Percentiles rank a stretch among this genome's conserved stretches.
Evolutionary conservation across 2,797 vertebrate genomes (phyloP).

Genomic region (Salmo trutta): DNA sequence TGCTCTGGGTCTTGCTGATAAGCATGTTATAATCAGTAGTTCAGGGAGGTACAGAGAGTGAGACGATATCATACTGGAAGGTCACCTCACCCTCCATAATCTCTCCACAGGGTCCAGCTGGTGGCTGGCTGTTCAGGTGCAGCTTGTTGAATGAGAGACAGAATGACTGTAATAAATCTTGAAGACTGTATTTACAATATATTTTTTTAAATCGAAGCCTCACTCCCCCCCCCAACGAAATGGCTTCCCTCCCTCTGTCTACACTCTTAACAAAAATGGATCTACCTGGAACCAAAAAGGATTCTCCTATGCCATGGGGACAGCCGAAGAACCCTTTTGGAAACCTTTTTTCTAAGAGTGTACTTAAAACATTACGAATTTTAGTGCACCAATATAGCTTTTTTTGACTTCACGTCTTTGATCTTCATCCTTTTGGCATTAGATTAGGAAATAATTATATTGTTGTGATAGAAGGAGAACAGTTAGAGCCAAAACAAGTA

Average conservation of each 20-base stretch:
- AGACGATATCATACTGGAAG: slow-evolving; percentile 45
- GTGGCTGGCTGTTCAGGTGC: slow-evolving; percentile 42
- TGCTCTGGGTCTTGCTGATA: slow-evolving; percentile 45
- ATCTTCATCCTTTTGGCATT: no score
- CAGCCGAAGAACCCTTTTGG: no score
- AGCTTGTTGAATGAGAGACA: slow-evolving; percentile 23
- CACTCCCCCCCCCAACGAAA: neutral
- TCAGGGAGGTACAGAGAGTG: slow-evolving; percentile 40
- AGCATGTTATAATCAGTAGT: slow-evolving; percentile 57
- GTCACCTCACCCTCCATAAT: slow-evolving; percentile 54
- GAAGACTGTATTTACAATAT: slow-evolving; percentile 41
- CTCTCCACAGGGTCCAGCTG: slow-evolving; percentile 25
- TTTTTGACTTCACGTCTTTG: no score
- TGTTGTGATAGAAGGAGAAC: no score
- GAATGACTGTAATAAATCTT: slow-evolving; percentile 32
- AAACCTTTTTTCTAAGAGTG: no score
- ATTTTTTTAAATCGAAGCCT: neutral
- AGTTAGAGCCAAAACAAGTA: no score
- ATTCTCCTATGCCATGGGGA: no score
- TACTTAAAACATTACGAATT: no score
- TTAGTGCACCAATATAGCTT: no score
- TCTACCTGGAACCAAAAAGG: no score
- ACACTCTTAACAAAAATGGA: neutral
- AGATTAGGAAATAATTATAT: no score
- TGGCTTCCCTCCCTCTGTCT: neutral